phyloP scores from a whole-genome alignment of 2,888 invertebrate genomes.

The Neoascia interrupta region DNA sequence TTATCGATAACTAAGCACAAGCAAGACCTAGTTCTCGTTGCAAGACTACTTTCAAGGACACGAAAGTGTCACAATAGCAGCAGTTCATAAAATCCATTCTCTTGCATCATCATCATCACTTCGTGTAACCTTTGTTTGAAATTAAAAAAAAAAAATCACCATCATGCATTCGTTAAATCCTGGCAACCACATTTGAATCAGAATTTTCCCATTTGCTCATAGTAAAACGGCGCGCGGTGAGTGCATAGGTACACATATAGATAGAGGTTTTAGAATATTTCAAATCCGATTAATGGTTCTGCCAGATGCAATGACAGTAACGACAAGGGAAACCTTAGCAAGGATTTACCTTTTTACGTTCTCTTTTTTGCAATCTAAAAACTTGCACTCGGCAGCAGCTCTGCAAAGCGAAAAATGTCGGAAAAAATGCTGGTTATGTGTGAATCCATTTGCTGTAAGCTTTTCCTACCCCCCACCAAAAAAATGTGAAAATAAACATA shows the following conservation, averaged over 20 bases:
- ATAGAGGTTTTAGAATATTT: slow-evolving; percentile 31
- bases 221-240: neutral
- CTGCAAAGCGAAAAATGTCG: slow-evolving; percentile 10
- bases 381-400: slow-evolving; percentile 49
- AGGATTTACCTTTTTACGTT: neutral
- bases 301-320: slow-evolving; percentile 62
- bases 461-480: neutral
- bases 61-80: neutral
- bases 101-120: neutral
- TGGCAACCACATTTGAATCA: slow-evolving; percentile 53
- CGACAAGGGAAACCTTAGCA: slow-evolving; percentile 36
- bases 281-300: slow-evolving; percentile 65
- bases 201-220: slow-evolving; percentile 20
- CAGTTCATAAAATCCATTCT: slow-evolving; percentile 4
- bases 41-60: slow-evolving; percentile 25
- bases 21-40: no score
- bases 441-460: slow-evolving; percentile 34
- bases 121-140: neutral
- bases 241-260: neutral
- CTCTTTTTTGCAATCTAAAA: slow-evolving; percentile 51
- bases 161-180: slow-evolving; percentile 47
- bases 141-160: slow-evolving; percentile 20
- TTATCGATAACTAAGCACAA: no score
- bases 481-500: neutral
- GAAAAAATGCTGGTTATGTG: slow-evolving; percentile 10